Percentiles rank a stretch among this genome's conserved stretches.
These are phyloP conservation scores for Vidua chalybeata DNA, from an alignment of 2,113 vertebrate species.

Conservation along the genomic window DNA sequence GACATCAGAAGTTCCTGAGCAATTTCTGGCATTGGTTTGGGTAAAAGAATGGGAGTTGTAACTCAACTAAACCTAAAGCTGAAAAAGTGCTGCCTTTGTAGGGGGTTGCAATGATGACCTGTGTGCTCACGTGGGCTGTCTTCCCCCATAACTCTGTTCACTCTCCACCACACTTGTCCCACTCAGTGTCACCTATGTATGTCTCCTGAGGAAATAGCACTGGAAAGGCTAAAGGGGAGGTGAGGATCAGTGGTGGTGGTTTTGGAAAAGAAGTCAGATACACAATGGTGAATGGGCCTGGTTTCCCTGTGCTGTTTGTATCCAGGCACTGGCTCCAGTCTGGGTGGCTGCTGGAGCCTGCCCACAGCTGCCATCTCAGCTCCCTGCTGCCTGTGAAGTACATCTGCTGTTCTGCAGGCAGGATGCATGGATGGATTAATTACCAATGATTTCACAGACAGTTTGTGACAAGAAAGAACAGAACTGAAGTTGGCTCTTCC, in stretches of 20 bases:
- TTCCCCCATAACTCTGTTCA: not conserved
- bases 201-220: not conserved
- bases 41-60: not conserved
- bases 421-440: fast-evolving
- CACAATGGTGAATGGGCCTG: not conserved
- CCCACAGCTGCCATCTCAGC: not conserved
- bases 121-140: fast-evolving
- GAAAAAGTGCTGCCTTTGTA: not conserved
- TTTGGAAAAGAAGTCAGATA: not conserved
- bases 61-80: not conserved
- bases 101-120: not conserved
- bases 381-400: not conserved
- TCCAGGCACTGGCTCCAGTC: not conserved
- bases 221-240: fast-evolving
- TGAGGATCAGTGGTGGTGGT: too few relatives aligned
- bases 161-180: not conserved
- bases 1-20: not conserved
- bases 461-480: not conserved
- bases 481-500: not conserved
- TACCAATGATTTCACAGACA: fast-evolving
- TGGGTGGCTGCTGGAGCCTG: not conserved
- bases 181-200: not conserved
- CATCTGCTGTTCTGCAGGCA: not conserved
- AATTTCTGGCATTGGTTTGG: not conserved
- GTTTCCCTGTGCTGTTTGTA: fast-evolving